Evolutionary conservation across 1,140 invertebrate genomes (phyloP).

Genomic region (Rhopalosiphum maidis): DNA sequence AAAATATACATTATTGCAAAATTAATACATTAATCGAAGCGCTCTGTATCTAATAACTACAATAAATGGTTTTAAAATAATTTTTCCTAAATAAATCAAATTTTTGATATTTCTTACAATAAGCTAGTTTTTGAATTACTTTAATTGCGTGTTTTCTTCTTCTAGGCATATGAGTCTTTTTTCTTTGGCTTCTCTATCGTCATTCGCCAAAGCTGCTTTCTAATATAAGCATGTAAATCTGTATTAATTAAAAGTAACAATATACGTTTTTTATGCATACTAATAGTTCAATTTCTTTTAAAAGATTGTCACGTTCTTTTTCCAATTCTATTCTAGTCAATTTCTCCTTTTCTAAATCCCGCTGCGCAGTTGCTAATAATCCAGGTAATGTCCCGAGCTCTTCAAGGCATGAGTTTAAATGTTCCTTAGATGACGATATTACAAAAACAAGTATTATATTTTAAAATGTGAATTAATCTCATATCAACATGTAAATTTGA

Average conservation of each 20-base stretch:
- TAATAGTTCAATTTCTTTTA: not conserved
- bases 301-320: not conserved
- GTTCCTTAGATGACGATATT: not conserved
- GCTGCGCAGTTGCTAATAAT: not conserved
- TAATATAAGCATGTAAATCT: not conserved
- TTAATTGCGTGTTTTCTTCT: conserved; percentile 34
- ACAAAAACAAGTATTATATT: not conserved
- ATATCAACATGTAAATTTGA: not conserved
- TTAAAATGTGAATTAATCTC: not conserved
- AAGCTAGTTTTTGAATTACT: too few relatives aligned
- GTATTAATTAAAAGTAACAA: not conserved
- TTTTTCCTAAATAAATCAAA: too few relatives aligned
- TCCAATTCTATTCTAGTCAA: not conserved
- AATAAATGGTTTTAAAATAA: too few relatives aligned
- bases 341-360: conserved; percentile 17
- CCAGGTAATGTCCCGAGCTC: conserved; percentile 6
- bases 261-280: not conserved
- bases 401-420: not conserved
- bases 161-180: not conserved
- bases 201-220: not conserved
- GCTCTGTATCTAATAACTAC: too few relatives aligned
- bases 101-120: too few relatives aligned
- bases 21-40: too few relatives aligned
- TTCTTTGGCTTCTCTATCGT: not conserved
- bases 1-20: too few relatives aligned